These are phyloP conservation scores for Crocidura indochinensis DNA, from an alignment of 2,797 vertebrate genomes.

Conservation along the genomic window DNA sequence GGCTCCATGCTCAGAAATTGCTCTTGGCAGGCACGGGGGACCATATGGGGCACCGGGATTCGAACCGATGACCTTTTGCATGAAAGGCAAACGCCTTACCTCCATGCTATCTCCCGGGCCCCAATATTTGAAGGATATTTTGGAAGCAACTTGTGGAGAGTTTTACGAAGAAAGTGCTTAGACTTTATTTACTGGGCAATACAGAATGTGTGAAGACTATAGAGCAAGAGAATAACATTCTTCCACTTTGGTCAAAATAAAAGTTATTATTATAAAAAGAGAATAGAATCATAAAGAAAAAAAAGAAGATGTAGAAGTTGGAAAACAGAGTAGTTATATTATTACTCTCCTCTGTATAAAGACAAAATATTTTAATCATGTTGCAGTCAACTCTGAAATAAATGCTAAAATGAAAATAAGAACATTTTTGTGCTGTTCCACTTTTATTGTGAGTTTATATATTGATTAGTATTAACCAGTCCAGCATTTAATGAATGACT, in stretches of 20 bases:
- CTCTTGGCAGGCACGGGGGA: too few relatives aligned
- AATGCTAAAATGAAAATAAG: slow-evolving; percentile 44
- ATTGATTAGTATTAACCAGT: slow-evolving; percentile 46
- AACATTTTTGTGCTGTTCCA: slow-evolving; percentile 23
- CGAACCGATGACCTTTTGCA: too few relatives aligned
- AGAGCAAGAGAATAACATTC: slow-evolving; percentile 13
- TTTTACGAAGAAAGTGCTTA: slow-evolving; percentile 32
- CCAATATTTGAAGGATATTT: slow-evolving; percentile 24
- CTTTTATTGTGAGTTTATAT: slow-evolving; percentile 56
- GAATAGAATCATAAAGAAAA: slow-evolving; percentile 46
- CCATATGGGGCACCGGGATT: too few relatives aligned
- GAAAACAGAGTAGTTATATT: slow-evolving; percentile 62
- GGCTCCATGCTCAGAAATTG: too few relatives aligned
- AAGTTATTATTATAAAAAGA: background rate
- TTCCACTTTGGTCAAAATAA: background rate
- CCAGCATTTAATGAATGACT: background rate
- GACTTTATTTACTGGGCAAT: background rate
- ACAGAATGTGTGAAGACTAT: slow-evolving; percentile 30
- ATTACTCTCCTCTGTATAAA: slow-evolving; percentile 6
- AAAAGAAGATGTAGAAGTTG: background rate
- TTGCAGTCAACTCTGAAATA: slow-evolving; percentile 29
- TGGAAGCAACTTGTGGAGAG: background rate
- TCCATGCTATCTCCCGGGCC: too few relatives aligned
- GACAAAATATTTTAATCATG: slow-evolving; percentile 45
- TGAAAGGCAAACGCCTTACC: too few relatives aligned